Conservation (phyloP, 2,113 vertebrate species). For the Catharus bicknelli region DNA sequence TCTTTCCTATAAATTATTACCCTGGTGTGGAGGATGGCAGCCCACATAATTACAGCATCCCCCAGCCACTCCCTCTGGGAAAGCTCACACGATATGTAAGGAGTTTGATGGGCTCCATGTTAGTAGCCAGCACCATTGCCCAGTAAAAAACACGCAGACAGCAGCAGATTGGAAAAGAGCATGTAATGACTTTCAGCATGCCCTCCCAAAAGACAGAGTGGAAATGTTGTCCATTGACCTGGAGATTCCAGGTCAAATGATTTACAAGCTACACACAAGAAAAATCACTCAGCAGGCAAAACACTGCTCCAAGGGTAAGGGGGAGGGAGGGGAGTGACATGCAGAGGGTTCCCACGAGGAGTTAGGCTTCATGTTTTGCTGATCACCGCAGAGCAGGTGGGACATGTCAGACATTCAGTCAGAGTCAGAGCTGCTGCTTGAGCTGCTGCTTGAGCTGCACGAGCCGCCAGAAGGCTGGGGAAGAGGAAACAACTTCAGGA, state of each 20-base stretch:
- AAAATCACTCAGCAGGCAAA: neutral
- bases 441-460: no score
- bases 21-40: accelerated
- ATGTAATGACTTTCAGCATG: accelerated
- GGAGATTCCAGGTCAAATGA: neutral
- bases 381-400: accelerated
- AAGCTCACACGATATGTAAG: accelerated
- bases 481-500: no score
- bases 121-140: no score
- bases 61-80: neutral
- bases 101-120: accelerated
- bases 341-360: neutral
- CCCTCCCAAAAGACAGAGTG: accelerated
- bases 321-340: accelerated
- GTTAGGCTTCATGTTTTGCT: accelerated
- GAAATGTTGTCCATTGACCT: neutral
- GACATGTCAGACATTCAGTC: constrained; percentile 5
- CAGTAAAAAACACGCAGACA: neutral
- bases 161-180: neutral
- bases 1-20: neutral
- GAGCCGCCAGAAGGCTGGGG: no score
- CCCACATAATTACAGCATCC: neutral
- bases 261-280: neutral
- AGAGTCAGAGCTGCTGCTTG: no score
- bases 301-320: neutral